Percentiles rank a stretch among this genome's conserved stretches.
These are phyloP conservation scores for Marisa cornuarietis DNA, from an alignment of 1,140 invertebrate species.

Conservation along the genomic window DNA sequence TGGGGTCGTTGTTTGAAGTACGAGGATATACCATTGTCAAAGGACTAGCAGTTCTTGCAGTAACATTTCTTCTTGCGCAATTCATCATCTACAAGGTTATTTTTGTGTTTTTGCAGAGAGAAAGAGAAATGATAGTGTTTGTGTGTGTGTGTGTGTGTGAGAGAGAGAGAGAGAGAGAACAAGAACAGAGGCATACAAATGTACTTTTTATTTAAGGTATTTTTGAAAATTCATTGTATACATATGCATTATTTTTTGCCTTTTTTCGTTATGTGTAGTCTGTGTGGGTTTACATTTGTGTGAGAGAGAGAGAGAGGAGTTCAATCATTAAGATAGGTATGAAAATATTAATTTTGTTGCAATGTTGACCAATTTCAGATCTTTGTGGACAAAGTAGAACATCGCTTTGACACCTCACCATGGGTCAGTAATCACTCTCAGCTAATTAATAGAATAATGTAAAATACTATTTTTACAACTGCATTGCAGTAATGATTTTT, in stretches of 20 bases:
- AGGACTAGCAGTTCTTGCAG: background rate
- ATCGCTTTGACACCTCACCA: constrained; percentile 12
- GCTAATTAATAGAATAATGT: no score
- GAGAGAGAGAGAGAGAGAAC: no score
- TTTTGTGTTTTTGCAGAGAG: background rate
- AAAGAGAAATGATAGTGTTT: no score
- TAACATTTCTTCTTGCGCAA: constrained; percentile 12
- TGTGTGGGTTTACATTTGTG: background rate
- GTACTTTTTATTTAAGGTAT: no score
- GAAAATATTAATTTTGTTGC: no score
- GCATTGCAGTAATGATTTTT: no score
- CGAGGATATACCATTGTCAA: constrained; percentile 16
- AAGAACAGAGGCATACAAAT: no score
- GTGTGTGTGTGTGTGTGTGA: background rate
- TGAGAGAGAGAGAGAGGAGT: no score
- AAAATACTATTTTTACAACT: no score
- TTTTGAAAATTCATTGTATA: no score
- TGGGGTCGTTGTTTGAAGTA: no score
- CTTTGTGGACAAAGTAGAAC: background rate
- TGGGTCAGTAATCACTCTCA: constrained; percentile 4
- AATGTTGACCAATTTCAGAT: constrained; percentile 9
- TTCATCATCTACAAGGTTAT: constrained; percentile 19
- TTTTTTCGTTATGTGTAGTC: background rate
- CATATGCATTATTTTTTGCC: background rate
- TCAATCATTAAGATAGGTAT: no score